Conservation (phyloP, 2,888 invertebrate genomes). For the Amphipoea oculea region DNA sequence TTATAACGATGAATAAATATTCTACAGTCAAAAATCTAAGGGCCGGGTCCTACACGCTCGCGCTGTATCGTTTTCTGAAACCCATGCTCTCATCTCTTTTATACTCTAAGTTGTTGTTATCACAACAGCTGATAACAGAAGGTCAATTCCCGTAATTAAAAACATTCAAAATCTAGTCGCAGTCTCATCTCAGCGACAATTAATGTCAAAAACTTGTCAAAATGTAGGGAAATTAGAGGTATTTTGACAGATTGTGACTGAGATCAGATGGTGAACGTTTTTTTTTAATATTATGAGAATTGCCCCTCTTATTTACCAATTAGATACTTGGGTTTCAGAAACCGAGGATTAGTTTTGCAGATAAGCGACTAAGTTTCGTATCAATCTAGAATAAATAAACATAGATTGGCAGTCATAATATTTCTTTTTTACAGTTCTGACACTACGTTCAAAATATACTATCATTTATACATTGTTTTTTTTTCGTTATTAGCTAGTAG, state of each 20-base stretch:
- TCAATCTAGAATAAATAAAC: constrained; percentile 15
- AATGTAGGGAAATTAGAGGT: not conserved
- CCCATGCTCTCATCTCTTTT: not conserved
- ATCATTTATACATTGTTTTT: constrained; percentile 6
- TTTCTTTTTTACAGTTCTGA: constrained; percentile 3
- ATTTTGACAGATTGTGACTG: not conserved
- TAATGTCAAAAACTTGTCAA: not conserved
- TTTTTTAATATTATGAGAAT: not conserved
- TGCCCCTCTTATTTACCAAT: not conserved
- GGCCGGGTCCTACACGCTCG: not conserved
- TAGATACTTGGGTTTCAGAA: constrained; percentile 5
- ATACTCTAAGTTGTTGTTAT: not conserved
- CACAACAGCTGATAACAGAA: not conserved
- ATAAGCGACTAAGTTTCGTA: not conserved
- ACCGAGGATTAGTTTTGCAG: constrained; percentile 9
- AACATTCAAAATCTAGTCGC: not conserved
- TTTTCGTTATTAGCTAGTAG: constrained; percentile 1
- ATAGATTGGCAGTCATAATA: not conserved
- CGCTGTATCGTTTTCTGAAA: not conserved
- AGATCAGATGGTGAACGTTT: not conserved
- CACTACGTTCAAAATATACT: constrained; percentile 9
- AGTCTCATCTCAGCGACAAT: not conserved
- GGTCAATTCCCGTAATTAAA: not conserved
- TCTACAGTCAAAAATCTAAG: constrained; percentile 65
- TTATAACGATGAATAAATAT: constrained; percentile 72